Conservation (phyloP, 2,888 invertebrate species). For the Galerucella calmariensis region DNA sequence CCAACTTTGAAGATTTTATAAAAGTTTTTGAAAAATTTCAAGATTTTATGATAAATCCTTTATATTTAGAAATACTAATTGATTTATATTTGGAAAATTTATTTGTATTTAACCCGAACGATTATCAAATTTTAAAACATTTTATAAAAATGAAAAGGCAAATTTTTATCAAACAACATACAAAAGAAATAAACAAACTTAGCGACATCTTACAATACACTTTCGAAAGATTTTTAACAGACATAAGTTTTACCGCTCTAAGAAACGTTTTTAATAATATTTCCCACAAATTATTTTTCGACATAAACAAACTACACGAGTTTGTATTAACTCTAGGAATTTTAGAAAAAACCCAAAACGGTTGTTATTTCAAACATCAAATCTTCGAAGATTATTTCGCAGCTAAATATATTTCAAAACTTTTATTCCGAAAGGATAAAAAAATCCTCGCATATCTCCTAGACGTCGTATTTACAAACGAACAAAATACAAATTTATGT, state of each 20-base stretch:
- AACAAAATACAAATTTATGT: neutral
- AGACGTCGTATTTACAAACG: neutral
- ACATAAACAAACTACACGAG: neutral
- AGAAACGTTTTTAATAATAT: neutral
- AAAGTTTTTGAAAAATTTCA: neutral
- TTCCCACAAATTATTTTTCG: neutral
- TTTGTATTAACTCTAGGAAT: neutral
- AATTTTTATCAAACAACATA: neutral
- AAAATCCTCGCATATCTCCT: neutral
- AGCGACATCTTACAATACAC: neutral
- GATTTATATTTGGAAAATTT: neutral
- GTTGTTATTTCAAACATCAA: neutral
- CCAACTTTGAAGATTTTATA: neutral
- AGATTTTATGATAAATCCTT: neutral
- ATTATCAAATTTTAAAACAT: neutral
- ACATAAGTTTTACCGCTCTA: neutral
- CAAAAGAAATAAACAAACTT: neutral
- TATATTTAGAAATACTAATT: neutral
- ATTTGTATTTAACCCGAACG: neutral
- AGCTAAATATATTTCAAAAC: neutral
- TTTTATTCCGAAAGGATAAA: neutral
- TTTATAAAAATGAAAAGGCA: neutral
- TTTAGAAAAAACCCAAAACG: neutral
- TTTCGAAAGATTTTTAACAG: neutral
- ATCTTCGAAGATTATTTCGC: neutral